Base-by-base conservation (phyloP, 2,113 vertebrate genomes). In the Daphoenositta chrysoptera region DNA sequence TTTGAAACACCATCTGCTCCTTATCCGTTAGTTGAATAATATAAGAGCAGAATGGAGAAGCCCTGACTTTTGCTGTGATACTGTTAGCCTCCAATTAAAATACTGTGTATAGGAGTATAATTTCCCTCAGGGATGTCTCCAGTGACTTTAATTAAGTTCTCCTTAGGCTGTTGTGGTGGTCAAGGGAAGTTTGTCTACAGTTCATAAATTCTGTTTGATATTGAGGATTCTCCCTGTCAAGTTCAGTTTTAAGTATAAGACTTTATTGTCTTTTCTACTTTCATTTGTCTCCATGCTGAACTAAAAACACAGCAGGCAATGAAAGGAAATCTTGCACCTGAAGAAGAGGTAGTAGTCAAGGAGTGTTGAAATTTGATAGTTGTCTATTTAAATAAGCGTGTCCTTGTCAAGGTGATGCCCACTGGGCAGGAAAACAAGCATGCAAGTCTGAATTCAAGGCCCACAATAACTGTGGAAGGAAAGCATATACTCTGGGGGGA, bases 131-230 rank as follows among this genome's bases (percentile, higher is more conserved):
- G 51, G 30, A 58, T 58, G 11, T 93, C 76, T 92, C 50, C 54
- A 16, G 18, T 58, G 33, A 70, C 64, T 89, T 86, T 70, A 85
- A 80, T 90, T 80, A 86, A 70, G 15, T 66, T 93, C 30, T 92
- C 53, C 45, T 80, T 86, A 58, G 58, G 71, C 83, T 89, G n/a
- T 61, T 90, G 35, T 5, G 47, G 58, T 73, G 71, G 68, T 83
- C 50, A 76, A 90, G 75, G 26, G 50, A 92, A 75, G 47, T 81
- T 70, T 83, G 26, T 83, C 81, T 66, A 45, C 19, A 69, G 58
- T 83, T 97, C 66, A 83, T 78, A 73, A 93, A 92, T 94, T 92
- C 90, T 83, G 27, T 73, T 92, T 93, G 58, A 86, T 93, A 77
- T 10, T 72, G 71, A 73, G 45, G 22, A 80, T 57, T 83, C 14